phyloP scores from a whole-genome alignment of 2,113 vertebrate species.

The Burhinus bistriatus region DNA sequence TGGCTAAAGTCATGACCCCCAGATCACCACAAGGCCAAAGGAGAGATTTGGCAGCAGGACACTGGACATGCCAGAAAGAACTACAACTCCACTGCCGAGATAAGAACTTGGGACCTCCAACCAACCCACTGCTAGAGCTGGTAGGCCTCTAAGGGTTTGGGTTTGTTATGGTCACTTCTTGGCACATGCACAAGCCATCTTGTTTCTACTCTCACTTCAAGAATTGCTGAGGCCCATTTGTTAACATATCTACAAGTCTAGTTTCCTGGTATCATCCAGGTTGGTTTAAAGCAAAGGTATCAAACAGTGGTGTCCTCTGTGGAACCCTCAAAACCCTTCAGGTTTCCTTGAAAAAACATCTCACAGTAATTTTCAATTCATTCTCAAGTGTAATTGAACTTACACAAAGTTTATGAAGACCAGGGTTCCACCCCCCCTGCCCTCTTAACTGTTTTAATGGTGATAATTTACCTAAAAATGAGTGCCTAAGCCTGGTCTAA shows the following conservation, averaged over 20 bases:
- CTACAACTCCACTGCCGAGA: background rate
- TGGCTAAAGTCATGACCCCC: rapidly evolving
- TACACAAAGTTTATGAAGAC: background rate
- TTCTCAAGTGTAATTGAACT: background rate
- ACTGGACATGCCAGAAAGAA: background rate
- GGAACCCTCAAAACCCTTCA: background rate
- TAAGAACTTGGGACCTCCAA: background rate
- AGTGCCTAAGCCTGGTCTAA: background rate
- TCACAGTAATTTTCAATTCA: background rate
- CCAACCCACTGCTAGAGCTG: background rate
- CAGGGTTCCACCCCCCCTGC: background rate
- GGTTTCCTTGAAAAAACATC: background rate
- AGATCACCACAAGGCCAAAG: background rate
- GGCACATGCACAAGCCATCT: background rate
- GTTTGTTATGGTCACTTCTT: background rate
- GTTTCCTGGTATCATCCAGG: background rate
- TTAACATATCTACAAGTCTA: background rate
- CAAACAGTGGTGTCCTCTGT: background rate
- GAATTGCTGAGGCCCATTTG: background rate
- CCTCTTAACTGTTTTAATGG: background rate
- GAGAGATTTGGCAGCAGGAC: background rate
- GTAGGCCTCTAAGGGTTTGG: background rate
- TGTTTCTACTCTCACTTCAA: background rate
- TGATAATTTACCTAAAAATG: background rate
- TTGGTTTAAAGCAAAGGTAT: background rate